phyloP scores from a whole-genome alignment of 2,797 vertebrate genomes.

The Lepilemur ruficaudatus region DNA sequence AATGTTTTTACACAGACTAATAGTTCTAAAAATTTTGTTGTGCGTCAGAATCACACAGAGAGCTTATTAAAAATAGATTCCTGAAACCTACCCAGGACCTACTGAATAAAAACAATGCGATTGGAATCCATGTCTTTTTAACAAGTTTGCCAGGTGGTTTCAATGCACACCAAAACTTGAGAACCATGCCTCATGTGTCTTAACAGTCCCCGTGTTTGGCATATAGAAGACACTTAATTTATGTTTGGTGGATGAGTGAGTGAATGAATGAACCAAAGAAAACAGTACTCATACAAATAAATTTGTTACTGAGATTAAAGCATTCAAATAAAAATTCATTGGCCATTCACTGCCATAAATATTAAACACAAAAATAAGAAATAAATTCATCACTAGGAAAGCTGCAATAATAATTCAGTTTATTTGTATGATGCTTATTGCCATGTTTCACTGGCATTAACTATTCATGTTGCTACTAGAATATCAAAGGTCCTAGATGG shows the following conservation, averaged over 20 bases:
- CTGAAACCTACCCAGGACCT: neutral
- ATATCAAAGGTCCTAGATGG: neutral
- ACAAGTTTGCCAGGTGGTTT: neutral
- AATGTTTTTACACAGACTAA: neutral
- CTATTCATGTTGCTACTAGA: neutral
- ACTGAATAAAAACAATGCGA: neutral
- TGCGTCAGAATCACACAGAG: neutral
- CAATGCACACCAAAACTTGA: neutral
- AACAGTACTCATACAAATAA: neutral
- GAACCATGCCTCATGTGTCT: neutral
- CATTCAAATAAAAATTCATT: slow-evolving; percentile 22
- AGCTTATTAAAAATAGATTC: neutral
- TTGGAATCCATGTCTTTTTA: neutral
- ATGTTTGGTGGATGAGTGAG: neutral
- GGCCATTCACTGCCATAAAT: neutral
- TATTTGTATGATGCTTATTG: neutral
- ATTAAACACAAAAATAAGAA: slow-evolving; percentile 7
- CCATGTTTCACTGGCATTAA: neutral
- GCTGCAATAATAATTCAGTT: neutral
- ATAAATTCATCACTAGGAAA: neutral
- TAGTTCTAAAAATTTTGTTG: neutral
- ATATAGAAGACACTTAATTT: neutral
- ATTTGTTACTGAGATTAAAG: neutral
- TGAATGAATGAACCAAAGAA: neutral
- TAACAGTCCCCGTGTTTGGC: neutral